These are phyloP conservation scores for Lydus trimaculatus DNA, from an alignment of 2,888 invertebrate genomes.

Conservation along the genomic window DNA sequence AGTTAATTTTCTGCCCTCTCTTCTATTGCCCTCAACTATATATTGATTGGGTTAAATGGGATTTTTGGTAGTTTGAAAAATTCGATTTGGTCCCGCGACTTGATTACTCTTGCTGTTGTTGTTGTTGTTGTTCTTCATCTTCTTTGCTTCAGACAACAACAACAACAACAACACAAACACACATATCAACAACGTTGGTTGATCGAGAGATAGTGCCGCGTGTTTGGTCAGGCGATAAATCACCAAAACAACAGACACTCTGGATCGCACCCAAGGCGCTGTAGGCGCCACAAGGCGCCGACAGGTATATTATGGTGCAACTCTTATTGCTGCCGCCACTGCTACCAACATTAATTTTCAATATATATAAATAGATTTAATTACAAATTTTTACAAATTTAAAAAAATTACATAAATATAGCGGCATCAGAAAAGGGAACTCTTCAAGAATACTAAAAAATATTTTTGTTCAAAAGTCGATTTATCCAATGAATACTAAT, in stretches of 20 bases:
- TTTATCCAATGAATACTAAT: neutral
- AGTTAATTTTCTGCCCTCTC: neutral
- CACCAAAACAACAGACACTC: slow-evolving; percentile 36
- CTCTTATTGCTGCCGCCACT: neutral
- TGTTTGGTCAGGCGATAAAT: slow-evolving; percentile 45
- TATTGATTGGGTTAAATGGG: neutral
- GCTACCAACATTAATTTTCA: neutral
- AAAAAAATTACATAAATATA: neutral
- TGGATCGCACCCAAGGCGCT: slow-evolving; percentile 49
- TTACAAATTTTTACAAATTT: neutral
- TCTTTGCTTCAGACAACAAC: neutral
- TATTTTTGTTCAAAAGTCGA: slow-evolving; percentile 1
- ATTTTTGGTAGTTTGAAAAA: neutral
- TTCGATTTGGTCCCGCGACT: neutral
- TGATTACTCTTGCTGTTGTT: neutral
- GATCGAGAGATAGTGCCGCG: slow-evolving; percentile 14
- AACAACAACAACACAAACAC: neutral
- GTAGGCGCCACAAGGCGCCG: slow-evolving; percentile 47
- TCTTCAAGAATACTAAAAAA: neutral
- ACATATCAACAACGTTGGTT: neutral
- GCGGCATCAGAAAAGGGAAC: neutral
- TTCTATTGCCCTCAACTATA: too few species aligned
- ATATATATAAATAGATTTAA: too few species aligned
- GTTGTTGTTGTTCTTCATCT: neutral
- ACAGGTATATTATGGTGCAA: slow-evolving; percentile 29